Percentiles rank a stretch among this genome's conserved stretches.
These are phyloP conservation scores for Acipenser transmontanus DNA, from an alignment of 2,797 vertebrate genomes.

Conservation along the genomic window DNA sequence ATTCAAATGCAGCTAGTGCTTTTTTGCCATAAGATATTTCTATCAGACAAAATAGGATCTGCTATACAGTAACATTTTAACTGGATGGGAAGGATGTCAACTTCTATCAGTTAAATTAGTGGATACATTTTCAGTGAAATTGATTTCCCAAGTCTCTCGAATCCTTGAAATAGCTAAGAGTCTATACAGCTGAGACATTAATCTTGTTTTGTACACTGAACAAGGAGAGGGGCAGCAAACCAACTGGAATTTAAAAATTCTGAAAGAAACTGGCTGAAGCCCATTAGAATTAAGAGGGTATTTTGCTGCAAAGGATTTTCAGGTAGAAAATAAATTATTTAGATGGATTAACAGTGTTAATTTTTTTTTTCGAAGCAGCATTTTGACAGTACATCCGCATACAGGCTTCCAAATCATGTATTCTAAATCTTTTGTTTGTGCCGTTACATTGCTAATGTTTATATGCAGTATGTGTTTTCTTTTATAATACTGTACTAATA, in stretches of 20 bases:
- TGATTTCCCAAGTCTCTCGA: slow-evolving; percentile 56
- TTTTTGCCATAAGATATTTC: not conserved
- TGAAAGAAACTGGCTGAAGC: not conserved
- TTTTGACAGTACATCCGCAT: too few relatives aligned
- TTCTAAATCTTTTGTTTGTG: too few relatives aligned
- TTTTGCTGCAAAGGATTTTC: slow-evolving; percentile 1
- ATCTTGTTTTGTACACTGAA: slow-evolving; percentile 23
- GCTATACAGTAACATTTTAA: slow-evolving; percentile 7
- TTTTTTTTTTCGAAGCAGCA: too few relatives aligned
- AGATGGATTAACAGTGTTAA: slow-evolving; percentile 2
- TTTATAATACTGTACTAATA: too few relatives aligned
- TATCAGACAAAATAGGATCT: not conserved
- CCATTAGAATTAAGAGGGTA: not conserved
- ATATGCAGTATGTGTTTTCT: too few relatives aligned
- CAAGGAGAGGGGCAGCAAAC: not conserved
- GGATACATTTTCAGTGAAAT: slow-evolving; percentile 58
- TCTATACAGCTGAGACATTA: slow-evolving; percentile 46
- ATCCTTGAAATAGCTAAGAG: slow-evolving; percentile 62
- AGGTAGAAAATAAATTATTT: not conserved
- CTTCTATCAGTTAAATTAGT: slow-evolving; percentile 54
- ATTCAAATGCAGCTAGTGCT: not conserved
- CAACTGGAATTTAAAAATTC: not conserved
- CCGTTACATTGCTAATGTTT: too few relatives aligned
- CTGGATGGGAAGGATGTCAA: slow-evolving; percentile 37
- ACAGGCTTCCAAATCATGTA: too few relatives aligned